Percentiles rank a stretch among this genome's conserved stretches.
These are phyloP conservation scores for Moxostoma hubbsi DNA, from an alignment of 2,797 vertebrate species.

Conservation along the genomic window DNA sequence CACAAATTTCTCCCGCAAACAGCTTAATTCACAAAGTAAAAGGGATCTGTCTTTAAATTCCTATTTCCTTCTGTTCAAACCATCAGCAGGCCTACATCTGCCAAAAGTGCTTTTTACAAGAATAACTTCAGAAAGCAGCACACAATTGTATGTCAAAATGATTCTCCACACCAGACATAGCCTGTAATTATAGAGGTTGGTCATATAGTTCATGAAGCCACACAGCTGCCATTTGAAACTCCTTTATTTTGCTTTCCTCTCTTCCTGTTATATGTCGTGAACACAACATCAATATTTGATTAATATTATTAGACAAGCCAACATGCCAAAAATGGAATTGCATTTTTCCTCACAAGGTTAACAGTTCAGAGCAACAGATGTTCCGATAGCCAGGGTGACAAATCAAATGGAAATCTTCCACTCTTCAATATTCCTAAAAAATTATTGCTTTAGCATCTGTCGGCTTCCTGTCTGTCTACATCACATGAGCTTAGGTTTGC, in stretches of 20 bases:
- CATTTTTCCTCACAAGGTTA: conserved; percentile 60
- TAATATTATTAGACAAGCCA: conserved; percentile 58
- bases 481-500: conserved; percentile 36
- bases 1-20: conserved; percentile 59
- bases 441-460: conserved; percentile 65
- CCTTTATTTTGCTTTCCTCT: conserved; percentile 48
- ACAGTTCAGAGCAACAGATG: conserved; percentile 57
- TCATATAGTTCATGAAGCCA: conserved; percentile 29
- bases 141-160: conserved; percentile 58
- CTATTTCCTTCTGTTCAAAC: conserved; percentile 54
- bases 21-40: conserved; percentile 62
- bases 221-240: conserved; percentile 35
- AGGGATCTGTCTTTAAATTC: conserved; percentile 58
- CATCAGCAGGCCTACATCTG: conserved; percentile 51
- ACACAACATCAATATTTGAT: conserved; percentile 61
- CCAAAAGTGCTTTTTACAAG: conserved; percentile 58
- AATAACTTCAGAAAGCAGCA: conserved; percentile 63
- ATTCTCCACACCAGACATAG: conserved; percentile 55
- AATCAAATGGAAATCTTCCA: conserved; percentile 67
- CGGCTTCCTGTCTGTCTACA: conserved; percentile 58
- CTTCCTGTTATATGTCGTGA: conserved; percentile 58
- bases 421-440: conserved; percentile 55
- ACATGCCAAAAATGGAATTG: conserved; percentile 59
- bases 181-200: conserved; percentile 51
- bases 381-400: conserved; percentile 62